phyloP scores from a whole-genome alignment of 1,140 invertebrate species.

The Anagrus nilaparvatae region DNA sequence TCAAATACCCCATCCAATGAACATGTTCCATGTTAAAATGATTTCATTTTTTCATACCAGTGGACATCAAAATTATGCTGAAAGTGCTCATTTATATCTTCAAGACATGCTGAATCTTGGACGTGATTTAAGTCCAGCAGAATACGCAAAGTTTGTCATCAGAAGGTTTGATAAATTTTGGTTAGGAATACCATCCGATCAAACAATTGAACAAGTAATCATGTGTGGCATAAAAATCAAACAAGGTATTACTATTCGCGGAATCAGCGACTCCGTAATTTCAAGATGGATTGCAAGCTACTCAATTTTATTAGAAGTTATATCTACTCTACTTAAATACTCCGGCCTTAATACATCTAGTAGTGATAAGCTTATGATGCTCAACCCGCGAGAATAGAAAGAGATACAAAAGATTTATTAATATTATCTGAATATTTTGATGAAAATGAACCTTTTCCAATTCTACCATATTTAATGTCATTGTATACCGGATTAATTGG shows the following conservation, averaged over 20 bases:
- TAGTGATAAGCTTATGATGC: conserved; percentile 14
- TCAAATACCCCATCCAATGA: no score
- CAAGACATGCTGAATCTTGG: conserved; percentile 26
- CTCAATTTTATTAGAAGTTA: not conserved
- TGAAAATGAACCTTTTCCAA: not conserved
- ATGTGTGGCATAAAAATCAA: conserved; percentile 23
- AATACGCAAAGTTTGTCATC: conserved; percentile 27
- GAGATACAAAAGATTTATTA: not conserved
- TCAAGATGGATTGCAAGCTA: conserved; percentile 3
- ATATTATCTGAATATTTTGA: not conserved
- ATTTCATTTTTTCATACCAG: conserved; percentile 15
- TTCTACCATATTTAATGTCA: not conserved
- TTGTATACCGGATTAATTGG: conserved; percentile 1
- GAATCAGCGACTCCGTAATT: conserved; percentile 19
- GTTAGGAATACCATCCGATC: no score
- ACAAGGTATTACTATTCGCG: conserved; percentile 25
- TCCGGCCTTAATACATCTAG: conserved; percentile 3
- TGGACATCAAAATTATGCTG: conserved; percentile 15
- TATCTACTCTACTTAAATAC: conserved; percentile 16
- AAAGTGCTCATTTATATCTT: conserved; percentile 3
- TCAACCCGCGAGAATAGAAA: conserved; percentile 5
- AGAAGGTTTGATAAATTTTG: conserved; percentile 20
- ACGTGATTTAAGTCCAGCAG: conserved; percentile 18
- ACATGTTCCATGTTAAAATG: no score
- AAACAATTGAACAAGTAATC: conserved; percentile 29